Evolutionary conservation across 2,888 invertebrate genomes (phyloP), one percentile per base, ranked within the genome.

Genomic region (Tenthredo mesomela): DNA sequence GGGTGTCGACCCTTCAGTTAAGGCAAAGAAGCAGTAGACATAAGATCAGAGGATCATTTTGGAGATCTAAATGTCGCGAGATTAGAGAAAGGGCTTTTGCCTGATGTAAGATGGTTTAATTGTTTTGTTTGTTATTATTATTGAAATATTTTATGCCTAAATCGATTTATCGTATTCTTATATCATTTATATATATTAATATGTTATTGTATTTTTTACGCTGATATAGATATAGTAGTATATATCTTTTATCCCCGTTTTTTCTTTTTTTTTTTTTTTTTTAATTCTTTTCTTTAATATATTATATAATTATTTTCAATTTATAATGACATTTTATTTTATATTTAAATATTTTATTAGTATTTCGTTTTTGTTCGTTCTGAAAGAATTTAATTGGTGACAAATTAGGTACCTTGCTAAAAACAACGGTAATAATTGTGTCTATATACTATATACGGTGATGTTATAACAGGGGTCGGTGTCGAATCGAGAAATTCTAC

Each of bases 1-100:
- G 97, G 97, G 96, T 47, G 94, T 96, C 85, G 97, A 97, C 93
- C 95, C 96, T 67, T 96, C 96, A 47, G 95, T 96, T 89, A 94
- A 94, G 92, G 95, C 95, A 90, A 95, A 94, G 86, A 93, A 93
- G 86, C 92, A 92, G 88, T 82, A 82, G 61, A 25, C 18, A 29
- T 5, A 61, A n/a, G 10, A 58, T 61, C 61, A 37, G 61, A n/a
- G 29, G 25, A 61, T 61, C 25, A 25, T 61, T 61, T 61, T 61
- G 9, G 2, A 61, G 25, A 25, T 21, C 21, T 25, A 12, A 61
- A 12, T 10, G 4, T 61, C 61, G 2, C 0, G 61, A 61, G 61
- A 61, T 25, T 4, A 61, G 12, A 12, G 9, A 25, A 10, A 61
- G 10, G 61, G 2, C 61, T 61, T 25, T 21, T 10, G 21, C 61